A percentile compares a stretch with the other conserved stretches of the same genome.
These are phyloP conservation scores for Glareola pratincola DNA, from an alignment of 2,113 vertebrate genomes.

Conservation along the genomic window DNA sequence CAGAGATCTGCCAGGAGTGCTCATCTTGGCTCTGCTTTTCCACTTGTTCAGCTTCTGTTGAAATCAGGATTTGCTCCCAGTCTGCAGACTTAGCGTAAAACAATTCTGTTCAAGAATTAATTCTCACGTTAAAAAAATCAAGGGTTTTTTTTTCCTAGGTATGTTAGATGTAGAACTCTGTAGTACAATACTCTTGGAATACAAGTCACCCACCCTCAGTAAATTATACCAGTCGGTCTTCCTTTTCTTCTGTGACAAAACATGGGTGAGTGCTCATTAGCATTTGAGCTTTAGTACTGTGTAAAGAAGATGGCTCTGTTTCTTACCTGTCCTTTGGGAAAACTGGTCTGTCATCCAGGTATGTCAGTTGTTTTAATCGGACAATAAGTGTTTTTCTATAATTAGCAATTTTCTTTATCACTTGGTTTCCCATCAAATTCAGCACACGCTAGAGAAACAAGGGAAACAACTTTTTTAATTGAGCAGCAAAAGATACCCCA, in stretches of 20 bases:
- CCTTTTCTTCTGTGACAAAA: neutral
- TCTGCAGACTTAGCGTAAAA: neutral
- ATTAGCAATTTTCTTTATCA: constrained; percentile 82
- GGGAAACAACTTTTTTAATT: neutral
- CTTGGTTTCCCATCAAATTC: constrained; percentile 87
- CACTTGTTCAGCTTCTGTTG: neutral
- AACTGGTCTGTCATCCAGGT: constrained; percentile 89
- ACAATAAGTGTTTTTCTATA: constrained; percentile 88
- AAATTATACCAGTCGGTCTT: neutral
- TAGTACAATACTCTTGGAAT: neutral
- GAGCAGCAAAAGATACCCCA: neutral
- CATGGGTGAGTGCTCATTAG: neutral
- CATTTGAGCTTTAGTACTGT: neutral
- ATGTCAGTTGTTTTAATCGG: constrained; percentile 83
- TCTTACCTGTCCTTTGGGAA: constrained; percentile 91
- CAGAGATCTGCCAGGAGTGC: neutral
- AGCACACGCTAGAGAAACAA: constrained; percentile 78
- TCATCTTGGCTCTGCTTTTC: neutral
- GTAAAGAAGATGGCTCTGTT: neutral
- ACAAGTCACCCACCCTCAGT: neutral
- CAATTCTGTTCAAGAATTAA: neutral
- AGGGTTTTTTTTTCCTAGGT: neutral
- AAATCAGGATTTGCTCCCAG: neutral
- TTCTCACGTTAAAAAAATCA: neutral
- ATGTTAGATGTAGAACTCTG: neutral